A percentile compares a stretch with the other conserved stretches of the same genome.
Evolutionary conservation across 2,888 invertebrate species (phyloP).

Genomic region (Eupithecia dodoneata): DNA sequence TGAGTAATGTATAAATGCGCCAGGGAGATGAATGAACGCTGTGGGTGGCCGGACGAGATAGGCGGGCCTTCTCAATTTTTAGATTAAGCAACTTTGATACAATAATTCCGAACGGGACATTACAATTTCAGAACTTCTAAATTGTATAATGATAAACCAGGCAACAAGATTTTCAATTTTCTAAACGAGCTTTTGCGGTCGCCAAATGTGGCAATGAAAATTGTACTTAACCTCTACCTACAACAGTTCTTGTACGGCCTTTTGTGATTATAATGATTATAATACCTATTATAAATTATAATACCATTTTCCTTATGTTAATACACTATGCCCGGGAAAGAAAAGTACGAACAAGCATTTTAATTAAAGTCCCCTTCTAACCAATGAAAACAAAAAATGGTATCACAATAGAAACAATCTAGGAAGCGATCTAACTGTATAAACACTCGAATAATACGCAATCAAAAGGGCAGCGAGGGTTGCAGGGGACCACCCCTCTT

Average conservation of each 20-base stretch:
- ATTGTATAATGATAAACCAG: constrained; percentile 45
- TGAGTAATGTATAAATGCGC: constrained; percentile 84
- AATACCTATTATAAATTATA: background rate
- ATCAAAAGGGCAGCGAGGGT: constrained; percentile 81
- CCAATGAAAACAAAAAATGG: constrained; percentile 71
- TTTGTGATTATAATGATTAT: background rate
- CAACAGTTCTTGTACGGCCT: background rate
- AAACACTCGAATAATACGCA: constrained; percentile 82
- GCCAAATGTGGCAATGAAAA: background rate
- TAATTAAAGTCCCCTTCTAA: constrained; percentile 80
- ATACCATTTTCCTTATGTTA: background rate
- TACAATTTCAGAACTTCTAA: constrained; percentile 55
- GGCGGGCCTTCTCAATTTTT: constrained; percentile 68
- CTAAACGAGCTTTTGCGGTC: constrained; percentile 25
- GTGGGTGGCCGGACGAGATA: constrained; percentile 66
- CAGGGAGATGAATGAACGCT: constrained; percentile 77
- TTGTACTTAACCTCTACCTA: background rate
- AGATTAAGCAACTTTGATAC: constrained; percentile 71
- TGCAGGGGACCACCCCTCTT: constrained; percentile 53
- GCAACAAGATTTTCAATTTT: constrained; percentile 44
- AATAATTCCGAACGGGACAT: constrained; percentile 63
- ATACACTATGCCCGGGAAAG: constrained; percentile 44
- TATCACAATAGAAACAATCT: constrained; percentile 83
- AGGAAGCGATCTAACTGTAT: constrained; percentile 83
- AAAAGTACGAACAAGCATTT: constrained; percentile 72